Conservation (phyloP, 2,113 vertebrate genomes). For the Melanerpes aurifrons region DNA sequence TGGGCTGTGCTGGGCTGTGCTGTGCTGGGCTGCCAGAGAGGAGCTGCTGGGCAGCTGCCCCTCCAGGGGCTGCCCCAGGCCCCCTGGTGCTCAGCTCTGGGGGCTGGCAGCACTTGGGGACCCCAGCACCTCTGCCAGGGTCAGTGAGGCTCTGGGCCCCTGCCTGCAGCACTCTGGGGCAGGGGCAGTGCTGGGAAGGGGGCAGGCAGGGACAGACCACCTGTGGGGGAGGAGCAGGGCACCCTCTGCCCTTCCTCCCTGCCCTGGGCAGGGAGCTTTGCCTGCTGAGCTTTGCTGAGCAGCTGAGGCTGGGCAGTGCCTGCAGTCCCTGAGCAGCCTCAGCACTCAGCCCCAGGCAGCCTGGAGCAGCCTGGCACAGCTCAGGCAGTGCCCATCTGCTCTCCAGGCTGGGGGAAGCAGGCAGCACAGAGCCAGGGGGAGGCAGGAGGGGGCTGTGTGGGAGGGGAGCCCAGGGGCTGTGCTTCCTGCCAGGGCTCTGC, state of each 20-base stretch:
- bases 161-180: not conserved
- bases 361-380: not conserved
- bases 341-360: rapidly evolving
- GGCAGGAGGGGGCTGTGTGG: not conserved
- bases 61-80: not conserved
- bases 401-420: not conserved
- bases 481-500: not conserved
- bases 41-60: not conserved
- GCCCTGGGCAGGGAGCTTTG: not conserved
- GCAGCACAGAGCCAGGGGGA: not conserved
- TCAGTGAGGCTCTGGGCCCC: too few species aligned
- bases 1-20: not conserved
- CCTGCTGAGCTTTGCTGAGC: not conserved
- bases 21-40: not conserved
- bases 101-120: not conserved
- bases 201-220: too few species aligned
- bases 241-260: not conserved
- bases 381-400: too few species aligned
- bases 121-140: not conserved
- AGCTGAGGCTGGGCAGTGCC: not conserved
- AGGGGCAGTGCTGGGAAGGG: not conserved
- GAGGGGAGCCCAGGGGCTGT: not conserved
- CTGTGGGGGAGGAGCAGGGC: not conserved
- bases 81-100: not conserved
- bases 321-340: not conserved